Percentiles rank a stretch among this genome's conserved stretches.
Evolutionary conservation across 2,113 vertebrate genomes (phyloP).

Genomic region (Tonatia bakeri): DNA sequence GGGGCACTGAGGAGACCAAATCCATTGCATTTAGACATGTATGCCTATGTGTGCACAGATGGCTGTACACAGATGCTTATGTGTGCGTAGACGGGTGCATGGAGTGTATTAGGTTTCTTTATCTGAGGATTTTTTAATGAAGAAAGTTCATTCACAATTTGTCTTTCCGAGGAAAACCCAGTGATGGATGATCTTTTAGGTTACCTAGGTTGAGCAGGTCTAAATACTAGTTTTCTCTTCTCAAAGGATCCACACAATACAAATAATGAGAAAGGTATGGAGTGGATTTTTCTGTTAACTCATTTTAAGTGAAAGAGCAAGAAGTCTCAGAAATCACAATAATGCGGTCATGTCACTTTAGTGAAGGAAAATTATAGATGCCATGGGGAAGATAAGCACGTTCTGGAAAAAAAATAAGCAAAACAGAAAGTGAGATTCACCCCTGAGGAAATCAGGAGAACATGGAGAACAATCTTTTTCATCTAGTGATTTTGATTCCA

Average conservation of each 20-base stretch:
- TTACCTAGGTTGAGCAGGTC: not conserved
- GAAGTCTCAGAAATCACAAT: not conserved
- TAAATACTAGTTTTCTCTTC: not conserved
- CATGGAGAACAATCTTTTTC: rapidly evolving
- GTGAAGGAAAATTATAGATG: not conserved
- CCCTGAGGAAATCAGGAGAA: not conserved
- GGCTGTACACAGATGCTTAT: too few relatives aligned
- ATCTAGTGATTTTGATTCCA: not conserved
- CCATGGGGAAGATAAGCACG: not conserved
- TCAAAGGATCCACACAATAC: not conserved
- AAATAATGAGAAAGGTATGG: not conserved
- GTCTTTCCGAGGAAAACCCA: not conserved
- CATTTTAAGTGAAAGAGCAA: not conserved
- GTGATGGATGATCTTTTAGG: not conserved
- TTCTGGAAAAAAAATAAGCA: not conserved
- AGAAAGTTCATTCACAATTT: not conserved
- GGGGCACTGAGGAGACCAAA: not conserved
- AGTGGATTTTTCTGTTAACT: not conserved
- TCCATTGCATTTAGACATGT: not conserved
- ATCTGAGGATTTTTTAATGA: not conserved
- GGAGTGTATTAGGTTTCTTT: not conserved
- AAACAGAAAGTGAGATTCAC: not conserved
- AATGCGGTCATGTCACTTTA: not conserved
- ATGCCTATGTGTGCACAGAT: not conserved
- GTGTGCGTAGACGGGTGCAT: not conserved